Evolutionary conservation across 64 coral and sea anemone species (phyloP), one percentile per base, ranked within the genome.

Genomic region (Montipora efflorescens): DNA sequence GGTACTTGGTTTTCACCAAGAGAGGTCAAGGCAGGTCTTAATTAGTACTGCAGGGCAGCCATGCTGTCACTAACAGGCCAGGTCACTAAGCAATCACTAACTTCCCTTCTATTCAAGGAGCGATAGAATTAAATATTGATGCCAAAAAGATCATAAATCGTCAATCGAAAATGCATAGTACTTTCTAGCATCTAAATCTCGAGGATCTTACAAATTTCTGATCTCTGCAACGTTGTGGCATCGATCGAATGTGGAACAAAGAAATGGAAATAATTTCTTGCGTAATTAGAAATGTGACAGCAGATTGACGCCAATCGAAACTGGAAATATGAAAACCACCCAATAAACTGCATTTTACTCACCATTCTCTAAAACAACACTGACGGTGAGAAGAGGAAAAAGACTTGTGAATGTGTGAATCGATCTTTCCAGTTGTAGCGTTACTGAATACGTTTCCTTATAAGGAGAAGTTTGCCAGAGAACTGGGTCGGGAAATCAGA

Each of bases 401-500:
- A 36, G 36, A 36, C 36, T 36, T 36, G 36, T 36, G 36, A 36
- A 36, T 36, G 36, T 0, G 36, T 71, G 81, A 68, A 84, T 28
- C 15, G 7, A 4, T 57, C 53, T 57, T 57, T 13, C 7, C 2
- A 28, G 59, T 16, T 23, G 70, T 13, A 6, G 10, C 46, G 48
- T 75, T 23, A 48, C 48, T 16, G 16, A 4, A 5, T 73, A 10
- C 13, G n/a, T 2, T 59, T 77, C 75, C 87, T 75, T 66, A 89
- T 78, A 78, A 59, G 87, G 71, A 61, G 18, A 62, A 8, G 5
- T 77, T 21, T 48, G 3, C 18, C 0, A 4, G 46, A 18, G 46
- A 85, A 70, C 82, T 70, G 45, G 82, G 62, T 72, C 66, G 22
- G 44, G 50, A 58, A 77, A 89, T 44, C 5, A 12, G 47, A 77